These are phyloP conservation scores for Xylocampa areola DNA, from an alignment of 2,888 invertebrate genomes.

Conservation along the genomic window DNA sequence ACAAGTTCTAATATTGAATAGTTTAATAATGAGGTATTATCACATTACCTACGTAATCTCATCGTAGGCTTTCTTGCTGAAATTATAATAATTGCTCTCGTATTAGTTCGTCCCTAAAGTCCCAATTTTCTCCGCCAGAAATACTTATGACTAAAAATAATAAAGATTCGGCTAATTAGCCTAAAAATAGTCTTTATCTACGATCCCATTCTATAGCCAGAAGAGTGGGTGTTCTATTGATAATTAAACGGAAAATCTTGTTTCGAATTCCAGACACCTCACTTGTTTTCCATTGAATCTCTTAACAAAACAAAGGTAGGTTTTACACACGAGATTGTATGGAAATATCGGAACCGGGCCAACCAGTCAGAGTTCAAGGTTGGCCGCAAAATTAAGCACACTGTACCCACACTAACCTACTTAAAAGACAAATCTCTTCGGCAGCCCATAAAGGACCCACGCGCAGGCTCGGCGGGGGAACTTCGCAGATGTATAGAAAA, in stretches of 20 bases:
- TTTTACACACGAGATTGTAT: not conserved
- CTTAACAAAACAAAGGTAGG: not conserved
- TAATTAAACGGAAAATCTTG: no score
- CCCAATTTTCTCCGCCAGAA: slow-evolving; percentile 1
- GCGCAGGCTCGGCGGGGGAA: slow-evolving; percentile 63
- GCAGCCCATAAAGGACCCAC: slow-evolving; percentile 59
- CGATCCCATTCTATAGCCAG: not conserved
- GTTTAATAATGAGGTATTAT: no score
- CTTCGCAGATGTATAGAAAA: slow-evolving; percentile 58
- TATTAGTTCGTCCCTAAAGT: slow-evolving; percentile 11
- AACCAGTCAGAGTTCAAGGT: slow-evolving; percentile 43
- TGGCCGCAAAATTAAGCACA: slow-evolving; percentile 23
- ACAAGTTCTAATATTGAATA: no score
- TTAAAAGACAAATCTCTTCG: slow-evolving; percentile 33
- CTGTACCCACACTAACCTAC: slow-evolving; percentile 38
- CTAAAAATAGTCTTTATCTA: not conserved
- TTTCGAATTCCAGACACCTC: no score
- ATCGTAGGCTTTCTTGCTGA: no score
- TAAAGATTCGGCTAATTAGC: not conserved
- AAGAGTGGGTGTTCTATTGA: not conserved
- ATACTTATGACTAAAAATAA: not conserved
- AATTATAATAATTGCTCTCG: slow-evolving; percentile 13
- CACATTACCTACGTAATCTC: no score
- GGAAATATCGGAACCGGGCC: not conserved
- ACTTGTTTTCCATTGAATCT: not conserved